Evolutionary conservation across 2,888 invertebrate genomes (phyloP).

Genomic region (Sycophila texana): DNA sequence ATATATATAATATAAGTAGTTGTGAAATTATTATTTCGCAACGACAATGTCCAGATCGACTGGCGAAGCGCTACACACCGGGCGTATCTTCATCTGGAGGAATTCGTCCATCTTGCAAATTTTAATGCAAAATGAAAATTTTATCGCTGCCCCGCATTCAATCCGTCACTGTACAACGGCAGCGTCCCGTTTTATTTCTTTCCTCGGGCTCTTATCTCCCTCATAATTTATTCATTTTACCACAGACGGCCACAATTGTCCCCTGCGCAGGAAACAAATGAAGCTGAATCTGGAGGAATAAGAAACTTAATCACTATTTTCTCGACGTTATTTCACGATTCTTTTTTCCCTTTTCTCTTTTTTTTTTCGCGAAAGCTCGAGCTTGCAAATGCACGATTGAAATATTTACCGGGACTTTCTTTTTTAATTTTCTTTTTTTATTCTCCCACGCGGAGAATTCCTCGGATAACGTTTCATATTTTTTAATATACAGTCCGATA

Average conservation of each 20-base stretch:
- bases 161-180: slow-evolving; percentile 2
- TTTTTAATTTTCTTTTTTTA: background rate
- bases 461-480: too few species aligned
- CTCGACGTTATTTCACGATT: too few species aligned
- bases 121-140: slow-evolving; percentile 7
- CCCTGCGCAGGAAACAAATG: slow-evolving; percentile 7
- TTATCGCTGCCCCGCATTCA: background rate
- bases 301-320: background rate
- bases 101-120: background rate
- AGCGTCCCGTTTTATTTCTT: background rate
- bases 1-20: background rate
- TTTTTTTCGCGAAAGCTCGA: background rate
- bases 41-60: background rate
- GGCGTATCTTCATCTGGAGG: background rate
- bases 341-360: background rate
- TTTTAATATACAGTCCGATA: too few species aligned
- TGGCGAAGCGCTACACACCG: background rate
- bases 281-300: background rate
- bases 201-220: too few species aligned
- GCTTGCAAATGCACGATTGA: background rate
- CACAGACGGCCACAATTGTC: background rate
- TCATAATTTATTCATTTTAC: slow-evolving; percentile 20
- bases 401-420: background rate
- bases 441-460: too few species aligned
- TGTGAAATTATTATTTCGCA: background rate